phyloP scores from a whole-genome alignment of 2,113 vertebrate genomes.

The Thermophis baileyi region DNA sequence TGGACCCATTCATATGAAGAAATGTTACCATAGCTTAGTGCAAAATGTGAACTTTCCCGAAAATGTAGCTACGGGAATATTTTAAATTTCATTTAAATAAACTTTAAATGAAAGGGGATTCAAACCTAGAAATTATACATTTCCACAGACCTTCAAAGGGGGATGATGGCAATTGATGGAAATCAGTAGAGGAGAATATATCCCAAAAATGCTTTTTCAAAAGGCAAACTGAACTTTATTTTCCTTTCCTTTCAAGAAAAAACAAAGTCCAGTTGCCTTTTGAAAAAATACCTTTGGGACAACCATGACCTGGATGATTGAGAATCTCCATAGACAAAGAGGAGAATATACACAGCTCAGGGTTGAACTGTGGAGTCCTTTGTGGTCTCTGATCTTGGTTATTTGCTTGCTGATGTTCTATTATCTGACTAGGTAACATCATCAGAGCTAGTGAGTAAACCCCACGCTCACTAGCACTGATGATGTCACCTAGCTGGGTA shows the following conservation, averaged over 20 bases:
- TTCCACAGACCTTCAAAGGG: slow-evolving; percentile 14
- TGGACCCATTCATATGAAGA: too few relatives aligned
- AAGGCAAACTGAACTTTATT: too few relatives aligned
- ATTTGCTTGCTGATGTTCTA: background rate
- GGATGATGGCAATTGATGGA: background rate
- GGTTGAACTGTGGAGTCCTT: background rate
- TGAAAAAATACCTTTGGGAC: too few relatives aligned
- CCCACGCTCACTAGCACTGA: background rate
- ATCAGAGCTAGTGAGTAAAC: background rate
- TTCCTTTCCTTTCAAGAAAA: too few relatives aligned
- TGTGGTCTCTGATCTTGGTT: background rate
- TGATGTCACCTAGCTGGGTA: background rate
- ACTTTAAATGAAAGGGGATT: slow-evolving; percentile 43
- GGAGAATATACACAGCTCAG: background rate
- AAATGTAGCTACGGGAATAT: background rate
- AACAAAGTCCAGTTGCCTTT: too few relatives aligned
- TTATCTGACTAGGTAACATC: background rate
- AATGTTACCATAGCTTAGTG: too few relatives aligned
- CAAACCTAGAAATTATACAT: slow-evolving; percentile 19
- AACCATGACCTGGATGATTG: too few relatives aligned
- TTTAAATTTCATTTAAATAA: slow-evolving; percentile 8
- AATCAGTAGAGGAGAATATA: too few relatives aligned
- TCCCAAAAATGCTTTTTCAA: too few relatives aligned
- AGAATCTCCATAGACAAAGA: too few relatives aligned
- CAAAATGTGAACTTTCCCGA: too few relatives aligned